These are phyloP conservation scores for Limnephilus auricula DNA, from an alignment of 2,888 invertebrate genomes.

Conservation along the genomic window DNA sequence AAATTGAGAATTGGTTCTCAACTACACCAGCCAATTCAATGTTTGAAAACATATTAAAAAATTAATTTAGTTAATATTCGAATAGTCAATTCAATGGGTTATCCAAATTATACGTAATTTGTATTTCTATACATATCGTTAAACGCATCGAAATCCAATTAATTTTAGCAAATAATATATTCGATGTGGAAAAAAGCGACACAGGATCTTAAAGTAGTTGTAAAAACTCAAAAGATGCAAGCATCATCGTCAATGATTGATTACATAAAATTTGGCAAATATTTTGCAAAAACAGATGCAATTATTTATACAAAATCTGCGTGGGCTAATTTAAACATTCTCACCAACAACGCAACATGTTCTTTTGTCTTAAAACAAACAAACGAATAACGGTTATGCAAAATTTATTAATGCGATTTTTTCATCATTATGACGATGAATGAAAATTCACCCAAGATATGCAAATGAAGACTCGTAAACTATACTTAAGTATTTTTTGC, in stretches of 20 bases:
- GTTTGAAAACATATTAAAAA: background rate
- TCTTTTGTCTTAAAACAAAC: background rate
- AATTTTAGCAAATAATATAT: background rate
- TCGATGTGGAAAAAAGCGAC: background rate
- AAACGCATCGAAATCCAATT: background rate
- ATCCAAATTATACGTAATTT: background rate
- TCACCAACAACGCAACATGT: background rate
- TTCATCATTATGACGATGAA: background rate
- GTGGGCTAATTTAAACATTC: background rate
- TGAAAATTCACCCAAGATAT: background rate
- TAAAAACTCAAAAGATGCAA: background rate
- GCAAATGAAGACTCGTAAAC: background rate
- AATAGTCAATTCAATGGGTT: background rate
- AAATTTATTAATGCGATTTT: background rate
- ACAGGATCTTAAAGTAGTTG: background rate
- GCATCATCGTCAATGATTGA: background rate
- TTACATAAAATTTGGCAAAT: background rate
- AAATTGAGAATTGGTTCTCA: background rate
- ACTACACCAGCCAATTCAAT: background rate
- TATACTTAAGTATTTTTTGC: background rate
- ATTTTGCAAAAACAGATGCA: background rate
- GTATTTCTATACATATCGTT: background rate
- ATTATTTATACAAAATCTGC: background rate
- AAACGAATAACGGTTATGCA: background rate
- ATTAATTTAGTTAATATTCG: background rate